phyloP scores from a whole-genome alignment of 2,888 invertebrate genomes.

The Zootermopsis nevadensis region DNA sequence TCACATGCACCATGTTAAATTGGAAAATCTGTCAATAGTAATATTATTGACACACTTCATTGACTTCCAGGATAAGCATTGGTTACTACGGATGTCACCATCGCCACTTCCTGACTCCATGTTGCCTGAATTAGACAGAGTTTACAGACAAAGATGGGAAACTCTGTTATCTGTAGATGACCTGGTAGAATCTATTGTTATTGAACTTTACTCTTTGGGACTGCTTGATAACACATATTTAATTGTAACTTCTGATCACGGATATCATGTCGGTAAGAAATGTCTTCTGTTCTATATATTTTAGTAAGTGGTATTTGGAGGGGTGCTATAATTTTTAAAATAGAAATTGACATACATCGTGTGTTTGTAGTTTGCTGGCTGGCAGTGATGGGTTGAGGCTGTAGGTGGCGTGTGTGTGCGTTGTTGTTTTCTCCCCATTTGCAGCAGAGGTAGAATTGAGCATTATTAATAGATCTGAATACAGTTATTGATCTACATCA shows the following conservation, averaged over 20 bases:
- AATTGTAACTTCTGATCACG: constrained; percentile 90
- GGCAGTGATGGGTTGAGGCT: too few relatives aligned
- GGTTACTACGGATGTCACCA: constrained; percentile 80
- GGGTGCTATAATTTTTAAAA: too few relatives aligned
- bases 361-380: too few relatives aligned
- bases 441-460: too few relatives aligned
- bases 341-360: too few relatives aligned
- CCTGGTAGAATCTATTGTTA: constrained; percentile 75
- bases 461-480: too few relatives aligned
- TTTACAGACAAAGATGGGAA: constrained; percentile 81
- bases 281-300: not conserved
- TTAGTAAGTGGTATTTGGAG: too few relatives aligned
- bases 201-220: constrained; percentile 66
- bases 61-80: constrained; percentile 80
- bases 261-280: constrained; percentile 84
- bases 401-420: too few relatives aligned
- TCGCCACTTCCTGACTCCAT: constrained; percentile 71
- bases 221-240: constrained; percentile 81
- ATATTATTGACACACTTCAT: not conserved
- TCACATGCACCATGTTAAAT: too few relatives aligned
- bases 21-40: too few relatives aligned
- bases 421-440: too few relatives aligned
- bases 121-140: constrained; percentile 73
- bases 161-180: constrained; percentile 89
- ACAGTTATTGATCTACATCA: too few relatives aligned